Conservation (phyloP, 2,888 invertebrate species). For the Rhabditoides inermis region DNA sequence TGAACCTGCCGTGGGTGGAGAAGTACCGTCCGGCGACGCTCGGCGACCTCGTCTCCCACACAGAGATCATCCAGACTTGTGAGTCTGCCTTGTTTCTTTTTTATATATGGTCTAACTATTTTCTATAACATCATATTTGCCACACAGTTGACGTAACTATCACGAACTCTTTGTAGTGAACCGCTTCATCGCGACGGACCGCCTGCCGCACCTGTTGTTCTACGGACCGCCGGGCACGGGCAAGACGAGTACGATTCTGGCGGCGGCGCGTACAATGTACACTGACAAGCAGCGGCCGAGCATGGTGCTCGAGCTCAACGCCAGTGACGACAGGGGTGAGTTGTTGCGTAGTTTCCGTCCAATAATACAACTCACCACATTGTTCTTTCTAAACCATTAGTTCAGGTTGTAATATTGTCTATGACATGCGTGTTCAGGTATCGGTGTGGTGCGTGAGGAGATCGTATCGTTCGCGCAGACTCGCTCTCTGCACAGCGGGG, state of each 20-base stretch:
- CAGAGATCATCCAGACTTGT: conserved; percentile 93
- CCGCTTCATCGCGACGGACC: conserved; percentile 73
- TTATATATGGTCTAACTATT: neutral
- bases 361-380: no score
- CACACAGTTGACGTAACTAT: conserved; percentile 59
- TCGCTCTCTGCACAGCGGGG: conserved; percentile 64
- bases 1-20: conserved; percentile 71
- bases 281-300: conserved; percentile 79
- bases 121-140: neutral
- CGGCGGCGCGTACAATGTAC: conserved; percentile 85
- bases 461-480: conserved; percentile 97
- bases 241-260: conserved; percentile 92
- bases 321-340: conserved; percentile 97
- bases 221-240: conserved; percentile 96
- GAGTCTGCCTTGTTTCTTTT: conserved; percentile 60
- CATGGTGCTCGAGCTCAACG: conserved; percentile 85
- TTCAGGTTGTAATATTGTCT: neutral
- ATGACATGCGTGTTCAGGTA: conserved; percentile 68
- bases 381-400: neutral
- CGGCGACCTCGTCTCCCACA: conserved; percentile 88
- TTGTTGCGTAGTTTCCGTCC: no score
- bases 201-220: conserved; percentile 85
- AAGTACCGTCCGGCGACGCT: conserved; percentile 87
- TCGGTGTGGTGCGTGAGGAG: conserved; percentile 85
- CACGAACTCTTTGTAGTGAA: conserved; percentile 49